These are phyloP conservation scores for Resseliella maxima DNA, from an alignment of 2,888 invertebrate species.

Conservation along the genomic window DNA sequence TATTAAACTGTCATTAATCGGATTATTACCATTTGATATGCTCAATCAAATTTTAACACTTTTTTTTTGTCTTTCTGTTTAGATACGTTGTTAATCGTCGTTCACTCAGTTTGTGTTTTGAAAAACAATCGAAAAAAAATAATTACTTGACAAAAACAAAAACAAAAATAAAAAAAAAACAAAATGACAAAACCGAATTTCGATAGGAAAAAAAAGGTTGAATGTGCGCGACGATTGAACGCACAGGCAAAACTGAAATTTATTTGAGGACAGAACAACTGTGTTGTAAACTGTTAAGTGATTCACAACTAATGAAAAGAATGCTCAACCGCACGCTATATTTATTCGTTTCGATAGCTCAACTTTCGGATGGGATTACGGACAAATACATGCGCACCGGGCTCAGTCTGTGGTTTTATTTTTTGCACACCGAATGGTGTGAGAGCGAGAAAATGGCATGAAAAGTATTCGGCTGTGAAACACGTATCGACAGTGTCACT, in stretches of 20 bases:
- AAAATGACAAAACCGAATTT: too few relatives aligned
- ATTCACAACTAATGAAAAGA: conserved; percentile 30
- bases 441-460: too few relatives aligned
- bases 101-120: neutral
- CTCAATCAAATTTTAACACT: neutral
- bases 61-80: neutral
- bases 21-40: conserved; percentile 25
- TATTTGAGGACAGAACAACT: neutral
- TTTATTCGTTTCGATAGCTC: conserved; percentile 11
- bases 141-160: too few relatives aligned
- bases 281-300: neutral
- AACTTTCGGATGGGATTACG: neutral
- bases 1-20: neutral
- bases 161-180: too few relatives aligned
- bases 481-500: too few relatives aligned
- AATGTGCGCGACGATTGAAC: neutral
- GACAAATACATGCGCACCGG: neutral
- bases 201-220: too few relatives aligned
- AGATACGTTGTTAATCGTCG: neutral
- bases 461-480: too few relatives aligned
- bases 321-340: conserved; percentile 14
- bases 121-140: too few relatives aligned
- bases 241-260: neutral
- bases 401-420: neutral
- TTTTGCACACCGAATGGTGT: neutral